Evolutionary conservation across 2,888 invertebrate genomes (phyloP).

Genomic region (Morpho helenor): DNA sequence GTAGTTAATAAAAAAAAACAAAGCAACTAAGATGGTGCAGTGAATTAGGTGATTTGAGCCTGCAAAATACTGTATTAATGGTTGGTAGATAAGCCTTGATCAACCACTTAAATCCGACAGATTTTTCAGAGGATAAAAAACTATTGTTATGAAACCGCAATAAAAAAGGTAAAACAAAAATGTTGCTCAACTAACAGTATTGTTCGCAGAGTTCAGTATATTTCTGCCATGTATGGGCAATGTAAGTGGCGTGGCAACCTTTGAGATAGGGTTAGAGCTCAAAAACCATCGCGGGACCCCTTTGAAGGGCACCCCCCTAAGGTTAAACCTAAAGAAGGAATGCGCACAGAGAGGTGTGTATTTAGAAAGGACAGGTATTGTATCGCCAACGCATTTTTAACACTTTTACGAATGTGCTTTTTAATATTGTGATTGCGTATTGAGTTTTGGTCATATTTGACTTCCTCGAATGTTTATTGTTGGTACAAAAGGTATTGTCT

Average conservation of each 20-base stretch:
- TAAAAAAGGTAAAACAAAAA: no score
- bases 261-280: conserved; percentile 91
- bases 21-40: no score
- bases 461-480: no score
- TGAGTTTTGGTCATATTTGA: neutral
- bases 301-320: conserved; percentile 91
- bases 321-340: conserved; percentile 93
- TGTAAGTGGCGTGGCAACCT: conserved; percentile 91
- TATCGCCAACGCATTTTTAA: conserved; percentile 81
- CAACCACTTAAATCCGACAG: no score
- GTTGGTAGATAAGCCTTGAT: no score
- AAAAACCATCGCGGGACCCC: conserved; percentile 88
- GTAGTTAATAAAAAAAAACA: no score
- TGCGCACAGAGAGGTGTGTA: conserved; percentile 95
- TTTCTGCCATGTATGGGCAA: conserved; percentile 92
- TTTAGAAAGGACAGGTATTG: conserved; percentile 81
- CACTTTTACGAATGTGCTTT: conserved; percentile 63
- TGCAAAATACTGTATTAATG: no score
- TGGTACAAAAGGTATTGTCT: no score
- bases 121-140: no score
- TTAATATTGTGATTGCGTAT: conserved; percentile 34
- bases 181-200: neutral
- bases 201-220: conserved; percentile 89
- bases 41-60: no score
- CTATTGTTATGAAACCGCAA: no score